A percentile compares a stretch with the other conserved stretches of the same genome.
phyloP scores from a whole-genome alignment of 2,113 vertebrate genomes.

The Geothlypis trichas region DNA sequence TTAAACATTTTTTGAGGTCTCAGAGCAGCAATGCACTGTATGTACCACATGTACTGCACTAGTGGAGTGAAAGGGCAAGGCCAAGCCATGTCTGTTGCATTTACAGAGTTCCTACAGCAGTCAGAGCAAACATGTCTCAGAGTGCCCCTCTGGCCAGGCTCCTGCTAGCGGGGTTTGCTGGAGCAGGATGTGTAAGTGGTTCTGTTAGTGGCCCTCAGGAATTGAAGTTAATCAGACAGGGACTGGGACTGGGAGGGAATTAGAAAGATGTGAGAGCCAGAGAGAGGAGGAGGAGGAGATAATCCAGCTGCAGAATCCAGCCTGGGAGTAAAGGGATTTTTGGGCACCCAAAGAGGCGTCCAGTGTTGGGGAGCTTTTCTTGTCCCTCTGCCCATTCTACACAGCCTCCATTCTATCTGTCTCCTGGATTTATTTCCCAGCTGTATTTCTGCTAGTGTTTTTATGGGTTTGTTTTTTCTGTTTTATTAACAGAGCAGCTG shows the following conservation, averaged over 20 bases:
- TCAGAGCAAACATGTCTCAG: not conserved
- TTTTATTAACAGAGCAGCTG: constrained; percentile 27
- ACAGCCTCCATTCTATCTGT: not conserved
- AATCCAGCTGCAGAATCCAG: not conserved
- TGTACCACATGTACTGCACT: not conserved
- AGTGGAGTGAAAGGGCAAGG: not conserved
- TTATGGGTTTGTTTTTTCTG: not conserved
- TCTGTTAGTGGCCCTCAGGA: not conserved
- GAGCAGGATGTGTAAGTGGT: not conserved
- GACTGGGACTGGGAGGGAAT: not conserved
- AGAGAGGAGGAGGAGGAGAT: not conserved
- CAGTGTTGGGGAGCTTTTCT: not conserved
- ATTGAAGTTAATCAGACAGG: not conserved
- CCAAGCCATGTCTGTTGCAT: not conserved
- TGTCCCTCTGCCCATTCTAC: not conserved
- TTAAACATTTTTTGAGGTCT: not conserved
- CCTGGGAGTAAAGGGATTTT: not conserved
- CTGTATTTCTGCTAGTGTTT: constrained; percentile 2
- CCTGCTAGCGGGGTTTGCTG: not conserved
- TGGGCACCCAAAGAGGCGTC: not conserved
- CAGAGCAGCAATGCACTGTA: not conserved
- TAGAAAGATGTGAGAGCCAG: not conserved
- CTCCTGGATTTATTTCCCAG: not conserved
- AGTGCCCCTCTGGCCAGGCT: not conserved
- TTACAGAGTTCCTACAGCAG: not conserved